Percentiles rank a stretch among this genome's conserved stretches.
These are phyloP conservation scores for Alcedo atthis DNA, from an alignment of 2,797 vertebrate genomes.

Conservation along the genomic window DNA sequence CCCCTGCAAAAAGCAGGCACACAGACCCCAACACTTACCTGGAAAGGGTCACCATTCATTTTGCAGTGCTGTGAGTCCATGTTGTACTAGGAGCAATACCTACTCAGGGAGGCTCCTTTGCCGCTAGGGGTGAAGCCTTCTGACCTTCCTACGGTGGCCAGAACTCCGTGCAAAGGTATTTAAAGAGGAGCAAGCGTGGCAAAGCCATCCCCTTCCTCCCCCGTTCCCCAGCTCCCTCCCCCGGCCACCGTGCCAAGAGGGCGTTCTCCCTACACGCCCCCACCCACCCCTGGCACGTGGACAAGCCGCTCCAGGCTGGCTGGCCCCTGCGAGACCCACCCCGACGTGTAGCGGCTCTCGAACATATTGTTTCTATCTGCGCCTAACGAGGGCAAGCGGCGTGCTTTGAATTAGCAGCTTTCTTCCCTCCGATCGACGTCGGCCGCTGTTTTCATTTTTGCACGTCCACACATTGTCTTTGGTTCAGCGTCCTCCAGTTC, in stretches of 20 bases:
- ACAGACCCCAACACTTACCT: slow-evolving; percentile 3
- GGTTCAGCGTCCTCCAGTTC: accelerated
- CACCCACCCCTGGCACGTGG: neutral
- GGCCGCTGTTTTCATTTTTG: neutral
- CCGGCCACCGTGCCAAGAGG: slow-evolving; percentile 1
- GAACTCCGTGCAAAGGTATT: slow-evolving; percentile 48
- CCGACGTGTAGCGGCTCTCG: accelerated
- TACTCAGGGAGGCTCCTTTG: neutral
- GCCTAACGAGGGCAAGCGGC: accelerated
- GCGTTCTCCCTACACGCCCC: slow-evolving; percentile 47
- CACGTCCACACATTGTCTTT: accelerated
- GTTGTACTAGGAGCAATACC: neutral
- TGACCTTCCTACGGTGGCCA: neutral
- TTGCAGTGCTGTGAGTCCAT: slow-evolving; percentile 37
- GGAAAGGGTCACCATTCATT: slow-evolving; percentile 51
- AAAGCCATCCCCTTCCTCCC: neutral
- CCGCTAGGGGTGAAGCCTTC: neutral
- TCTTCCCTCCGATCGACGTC: neutral
- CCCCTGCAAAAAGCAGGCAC: neutral
- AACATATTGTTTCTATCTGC: neutral
- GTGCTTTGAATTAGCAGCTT: slow-evolving; percentile 13
- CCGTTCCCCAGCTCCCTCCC: slow-evolving; percentile 19
- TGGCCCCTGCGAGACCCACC: neutral
- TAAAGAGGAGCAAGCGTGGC: slow-evolving; percentile 17
- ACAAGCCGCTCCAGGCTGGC: accelerated